Evolutionary conservation across 2,113 vertebrate genomes (phyloP).

Genomic region (Syrrhaptes paradoxus): DNA sequence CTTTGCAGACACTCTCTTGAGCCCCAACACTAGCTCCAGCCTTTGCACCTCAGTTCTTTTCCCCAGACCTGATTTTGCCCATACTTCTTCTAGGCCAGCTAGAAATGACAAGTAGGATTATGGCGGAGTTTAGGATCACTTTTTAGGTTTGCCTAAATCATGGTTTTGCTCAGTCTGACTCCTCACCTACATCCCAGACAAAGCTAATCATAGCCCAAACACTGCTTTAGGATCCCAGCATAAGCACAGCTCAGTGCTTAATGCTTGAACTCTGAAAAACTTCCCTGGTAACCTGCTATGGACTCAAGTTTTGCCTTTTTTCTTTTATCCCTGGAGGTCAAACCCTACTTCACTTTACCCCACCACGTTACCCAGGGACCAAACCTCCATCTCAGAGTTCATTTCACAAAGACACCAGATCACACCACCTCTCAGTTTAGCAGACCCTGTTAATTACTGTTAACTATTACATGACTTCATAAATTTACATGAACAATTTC

Average conservation of each 20-base stretch:
- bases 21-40: not conserved
- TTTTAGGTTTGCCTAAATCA: not conserved
- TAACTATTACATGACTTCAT: not conserved
- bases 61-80: not conserved
- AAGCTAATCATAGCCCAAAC: not conserved
- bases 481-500: not conserved
- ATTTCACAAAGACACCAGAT: not conserved
- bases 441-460: not conserved
- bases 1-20: not conserved
- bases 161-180: not conserved
- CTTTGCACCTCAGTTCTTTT: not conserved
- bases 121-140: not conserved
- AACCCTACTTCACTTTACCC: not conserved
- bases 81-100: not conserved
- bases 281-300: not conserved
- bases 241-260: not conserved
- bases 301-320: not conserved
- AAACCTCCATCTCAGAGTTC: not conserved
- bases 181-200: not conserved
- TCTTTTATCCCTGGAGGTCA: not conserved
- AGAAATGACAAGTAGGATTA: not conserved
- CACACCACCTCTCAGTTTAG: not conserved
- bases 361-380: not conserved
- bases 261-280: not conserved
- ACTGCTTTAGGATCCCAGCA: not conserved